phyloP scores from a whole-genome alignment of 2,888 invertebrate genomes.

The Pollenia labialis region DNA sequence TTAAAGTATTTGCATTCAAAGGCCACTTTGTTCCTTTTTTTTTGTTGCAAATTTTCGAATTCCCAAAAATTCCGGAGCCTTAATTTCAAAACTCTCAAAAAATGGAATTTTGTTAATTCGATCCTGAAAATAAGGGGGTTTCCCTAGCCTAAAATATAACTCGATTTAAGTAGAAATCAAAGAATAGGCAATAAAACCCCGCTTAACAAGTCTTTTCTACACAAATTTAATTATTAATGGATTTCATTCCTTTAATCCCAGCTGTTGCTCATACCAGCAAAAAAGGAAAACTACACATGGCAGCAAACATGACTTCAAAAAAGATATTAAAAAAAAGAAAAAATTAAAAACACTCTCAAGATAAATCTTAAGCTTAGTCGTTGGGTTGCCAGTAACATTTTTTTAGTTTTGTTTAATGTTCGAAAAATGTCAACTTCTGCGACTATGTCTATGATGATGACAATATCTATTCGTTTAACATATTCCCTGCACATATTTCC shows the following conservation, averaged over 20 bases:
- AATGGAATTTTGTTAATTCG: too few species aligned
- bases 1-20: too few species aligned
- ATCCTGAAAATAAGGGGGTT: too few species aligned
- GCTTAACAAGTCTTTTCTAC: too few species aligned
- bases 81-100: too few species aligned
- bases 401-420: constrained; percentile 42
- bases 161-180: too few species aligned
- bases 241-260: constrained; percentile 38
- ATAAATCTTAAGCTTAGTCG: constrained; percentile 67
- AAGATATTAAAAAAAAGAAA: constrained; percentile 4
- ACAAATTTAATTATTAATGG: not conserved
- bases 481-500: constrained; percentile 42
- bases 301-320: constrained; percentile 34
- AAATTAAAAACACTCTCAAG: constrained; percentile 11
- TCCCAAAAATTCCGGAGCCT: too few species aligned
- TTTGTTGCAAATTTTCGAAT: too few species aligned
- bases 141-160: too few species aligned
- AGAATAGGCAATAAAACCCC: too few species aligned
- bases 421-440: constrained; percentile 66
- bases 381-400: constrained; percentile 50
- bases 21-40: too few species aligned
- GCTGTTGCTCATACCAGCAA: not conserved
- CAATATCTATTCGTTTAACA: constrained; percentile 50
- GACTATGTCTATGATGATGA: constrained; percentile 52
- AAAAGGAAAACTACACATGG: constrained; percentile 11